Percentiles rank a stretch among this genome's conserved stretches.
These are phyloP conservation scores for Drepanosiphum platanoidis DNA, from an alignment of 2,888 invertebrate genomes.

Conservation along the genomic window DNA sequence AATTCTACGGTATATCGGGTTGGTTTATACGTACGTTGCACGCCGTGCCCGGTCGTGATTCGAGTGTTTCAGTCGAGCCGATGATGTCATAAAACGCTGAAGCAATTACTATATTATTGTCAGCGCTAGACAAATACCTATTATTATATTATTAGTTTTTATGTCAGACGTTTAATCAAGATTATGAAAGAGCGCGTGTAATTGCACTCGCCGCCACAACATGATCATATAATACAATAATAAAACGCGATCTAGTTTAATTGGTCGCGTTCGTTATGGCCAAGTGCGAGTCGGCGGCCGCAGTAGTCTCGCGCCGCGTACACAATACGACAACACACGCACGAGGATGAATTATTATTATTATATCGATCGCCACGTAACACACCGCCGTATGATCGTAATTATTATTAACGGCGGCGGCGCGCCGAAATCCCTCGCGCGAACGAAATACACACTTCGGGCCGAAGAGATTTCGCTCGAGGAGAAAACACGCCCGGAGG, in stretches of 20 bases:
- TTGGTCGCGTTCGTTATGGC: not conserved
- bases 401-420: too few relatives aligned
- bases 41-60: not conserved
- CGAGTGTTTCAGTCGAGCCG: not conserved
- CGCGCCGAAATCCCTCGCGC: too few relatives aligned
- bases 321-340: too few relatives aligned
- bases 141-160: not conserved
- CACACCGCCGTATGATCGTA: too few relatives aligned
- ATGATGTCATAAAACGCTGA: not conserved
- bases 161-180: not conserved
- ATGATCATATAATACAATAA: not conserved
- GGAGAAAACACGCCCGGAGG: too few relatives aligned
- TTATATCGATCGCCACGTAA: too few relatives aligned
- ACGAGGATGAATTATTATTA: not conserved
- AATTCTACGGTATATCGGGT: not conserved
- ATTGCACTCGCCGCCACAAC: too few relatives aligned
- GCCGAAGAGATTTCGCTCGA: too few relatives aligned
- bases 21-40: not conserved
- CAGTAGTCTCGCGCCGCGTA: too few relatives aligned
- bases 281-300: too few relatives aligned
- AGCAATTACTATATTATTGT: slow-evolving; percentile 3
- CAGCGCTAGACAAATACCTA: not conserved
- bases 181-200: not conserved
- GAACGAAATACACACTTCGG: too few relatives aligned
- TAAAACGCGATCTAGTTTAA: not conserved